phyloP scores from a whole-genome alignment of 2,113 vertebrate genomes.

The Hydrochoerus hydrochaeris region DNA sequence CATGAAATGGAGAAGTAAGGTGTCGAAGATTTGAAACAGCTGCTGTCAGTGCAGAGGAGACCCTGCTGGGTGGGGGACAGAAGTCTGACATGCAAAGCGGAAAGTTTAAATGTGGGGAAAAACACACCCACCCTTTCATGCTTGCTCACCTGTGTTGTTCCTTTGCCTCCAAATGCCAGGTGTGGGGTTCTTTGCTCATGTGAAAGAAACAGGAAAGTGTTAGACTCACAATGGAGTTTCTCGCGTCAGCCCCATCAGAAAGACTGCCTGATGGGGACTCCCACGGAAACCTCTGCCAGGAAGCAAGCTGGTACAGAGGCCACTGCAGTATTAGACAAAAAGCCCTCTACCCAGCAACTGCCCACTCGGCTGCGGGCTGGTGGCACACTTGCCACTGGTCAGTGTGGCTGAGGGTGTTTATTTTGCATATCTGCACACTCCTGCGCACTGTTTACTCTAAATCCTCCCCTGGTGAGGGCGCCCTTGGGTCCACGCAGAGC shows the following conservation, averaged over 20 bases:
- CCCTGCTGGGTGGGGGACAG: rapidly evolving
- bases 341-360: no score
- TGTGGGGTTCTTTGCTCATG: neutral
- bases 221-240: neutral
- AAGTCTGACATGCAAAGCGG: neutral
- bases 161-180: neutral
- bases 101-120: neutral
- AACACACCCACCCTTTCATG: neutral
- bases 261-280: neutral
- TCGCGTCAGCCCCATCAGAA: neutral
- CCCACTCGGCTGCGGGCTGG: neutral
- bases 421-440: no score
- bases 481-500: neutral
- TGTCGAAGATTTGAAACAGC: neutral
- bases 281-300: neutral
- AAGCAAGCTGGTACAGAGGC: neutral
- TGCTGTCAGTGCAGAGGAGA: neutral
- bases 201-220: neutral
- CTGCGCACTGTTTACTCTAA: no score
- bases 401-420: neutral
- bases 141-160: neutral
- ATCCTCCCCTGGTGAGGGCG: no score
- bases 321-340: neutral
- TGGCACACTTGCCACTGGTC: neutral
- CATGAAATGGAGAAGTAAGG: neutral